Conservation (phyloP, 64 coral and sea anemone species). For the Cladopsammia gracilis region DNA sequence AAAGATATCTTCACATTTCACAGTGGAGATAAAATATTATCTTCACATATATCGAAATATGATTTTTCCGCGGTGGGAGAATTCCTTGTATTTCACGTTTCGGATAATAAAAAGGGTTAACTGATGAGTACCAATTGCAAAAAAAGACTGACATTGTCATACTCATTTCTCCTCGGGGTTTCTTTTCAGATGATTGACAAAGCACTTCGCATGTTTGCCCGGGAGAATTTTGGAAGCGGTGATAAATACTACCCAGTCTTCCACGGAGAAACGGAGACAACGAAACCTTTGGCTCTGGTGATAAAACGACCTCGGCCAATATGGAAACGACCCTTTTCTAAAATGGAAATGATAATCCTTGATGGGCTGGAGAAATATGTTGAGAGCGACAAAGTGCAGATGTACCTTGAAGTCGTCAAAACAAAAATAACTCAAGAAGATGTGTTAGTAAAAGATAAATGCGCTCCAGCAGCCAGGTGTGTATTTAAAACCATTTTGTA, state of each 20-base stretch:
- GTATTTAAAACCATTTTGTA: too few species aligned
- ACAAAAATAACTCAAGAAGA: background rate
- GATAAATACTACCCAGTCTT: background rate
- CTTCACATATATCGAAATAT: too few species aligned
- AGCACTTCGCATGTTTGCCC: background rate
- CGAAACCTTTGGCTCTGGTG: background rate
- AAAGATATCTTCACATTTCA: too few species aligned
- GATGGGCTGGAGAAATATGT: constrained; percentile 16
- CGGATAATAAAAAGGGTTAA: too few species aligned
- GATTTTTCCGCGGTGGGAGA: too few species aligned
- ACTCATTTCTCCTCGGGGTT: background rate
- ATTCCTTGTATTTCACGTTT: too few species aligned
- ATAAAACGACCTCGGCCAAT: background rate
- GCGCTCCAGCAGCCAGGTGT: background rate
- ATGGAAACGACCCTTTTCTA: background rate
- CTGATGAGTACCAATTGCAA: too few species aligned
- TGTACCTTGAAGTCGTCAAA: background rate
- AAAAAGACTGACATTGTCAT: background rate
- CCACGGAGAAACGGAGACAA: background rate
- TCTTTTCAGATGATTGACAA: background rate
- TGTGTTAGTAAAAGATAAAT: background rate
- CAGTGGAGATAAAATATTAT: too few species aligned
- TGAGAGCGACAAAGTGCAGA: background rate
- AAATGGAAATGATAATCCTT: constrained; percentile 1
- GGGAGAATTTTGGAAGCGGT: background rate